Percentiles rank a stretch among this genome's conserved stretches.
These are phyloP conservation scores for Nothocercus nigrocapillus DNA, from an alignment of 2,113 vertebrate species.

Conservation along the genomic window DNA sequence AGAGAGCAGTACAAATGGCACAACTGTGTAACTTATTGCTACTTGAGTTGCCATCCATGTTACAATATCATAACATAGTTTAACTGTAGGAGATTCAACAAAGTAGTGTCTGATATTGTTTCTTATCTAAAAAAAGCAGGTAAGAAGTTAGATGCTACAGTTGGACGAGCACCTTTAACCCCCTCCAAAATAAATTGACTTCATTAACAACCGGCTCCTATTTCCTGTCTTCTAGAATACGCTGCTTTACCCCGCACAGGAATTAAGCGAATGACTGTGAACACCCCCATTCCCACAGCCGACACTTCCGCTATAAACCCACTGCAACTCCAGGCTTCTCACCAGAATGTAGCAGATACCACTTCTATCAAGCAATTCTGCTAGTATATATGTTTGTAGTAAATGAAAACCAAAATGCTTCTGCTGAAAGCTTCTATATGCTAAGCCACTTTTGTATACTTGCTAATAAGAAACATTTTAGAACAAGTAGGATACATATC, in stretches of 20 bases:
- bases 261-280: not conserved
- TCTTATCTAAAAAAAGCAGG: constrained; percentile 82
- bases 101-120: constrained; percentile 91
- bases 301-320: not conserved
- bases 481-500: not conserved
- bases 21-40: constrained; percentile 95
- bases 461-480: not conserved
- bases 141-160: not conserved
- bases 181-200: not conserved
- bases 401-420: not conserved
- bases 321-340: not conserved
- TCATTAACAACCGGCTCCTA: not conserved
- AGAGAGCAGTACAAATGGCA: constrained; percentile 93
- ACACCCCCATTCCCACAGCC: too few species aligned
- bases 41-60: constrained; percentile 92
- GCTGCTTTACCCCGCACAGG: not conserved
- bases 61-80: constrained; percentile 87
- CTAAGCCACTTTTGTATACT: not conserved
- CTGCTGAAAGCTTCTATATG: not conserved
- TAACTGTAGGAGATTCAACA: constrained; percentile 81
- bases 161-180: not conserved
- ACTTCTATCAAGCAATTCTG: not conserved
- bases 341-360: not conserved
- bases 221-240: not conserved
- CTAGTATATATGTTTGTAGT: not conserved